Evolutionary conservation across 2,888 invertebrate genomes (phyloP).

Genomic region (Sinhomidia bicolor): DNA sequence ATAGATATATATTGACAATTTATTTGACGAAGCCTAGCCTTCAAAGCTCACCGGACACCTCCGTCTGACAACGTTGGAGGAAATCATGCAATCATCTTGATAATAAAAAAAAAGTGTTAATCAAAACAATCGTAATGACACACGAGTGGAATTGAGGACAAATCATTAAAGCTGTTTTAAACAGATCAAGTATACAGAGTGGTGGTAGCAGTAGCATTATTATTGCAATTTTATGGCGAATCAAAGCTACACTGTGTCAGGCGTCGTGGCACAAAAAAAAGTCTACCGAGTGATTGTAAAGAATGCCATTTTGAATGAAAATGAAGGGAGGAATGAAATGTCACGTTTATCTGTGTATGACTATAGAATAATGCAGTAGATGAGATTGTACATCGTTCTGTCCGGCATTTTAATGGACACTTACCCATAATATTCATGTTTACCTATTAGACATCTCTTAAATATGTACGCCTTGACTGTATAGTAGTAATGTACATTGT

Average conservation of each 20-base stretch:
- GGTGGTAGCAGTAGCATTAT: constrained; percentile 8
- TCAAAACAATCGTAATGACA: constrained; percentile 68
- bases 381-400: constrained; percentile 11
- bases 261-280: constrained; percentile 32
- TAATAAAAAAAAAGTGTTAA: constrained; percentile 60
- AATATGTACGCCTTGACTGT: background rate
- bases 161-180: constrained; percentile 69
- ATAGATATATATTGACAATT: constrained; percentile 26
- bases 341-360: constrained; percentile 63
- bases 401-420: constrained; percentile 33
- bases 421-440: background rate
- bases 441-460: background rate
- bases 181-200: constrained; percentile 45
- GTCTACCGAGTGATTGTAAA: background rate
- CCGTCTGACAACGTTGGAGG: background rate
- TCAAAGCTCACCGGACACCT: constrained; percentile 27
- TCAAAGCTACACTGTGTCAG: constrained; percentile 10
- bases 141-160: constrained; percentile 68
- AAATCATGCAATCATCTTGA: constrained; percentile 54
- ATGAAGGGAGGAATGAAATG: constrained; percentile 62
- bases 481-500: too few relatives aligned
- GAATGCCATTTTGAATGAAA: constrained; percentile 38
- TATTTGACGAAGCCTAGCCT: constrained; percentile 35
- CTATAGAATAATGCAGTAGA: background rate
- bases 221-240: background rate